Base-by-base conservation (phyloP, 2,888 invertebrate genomes). In the Euspilapteryx auroguttella region DNA sequence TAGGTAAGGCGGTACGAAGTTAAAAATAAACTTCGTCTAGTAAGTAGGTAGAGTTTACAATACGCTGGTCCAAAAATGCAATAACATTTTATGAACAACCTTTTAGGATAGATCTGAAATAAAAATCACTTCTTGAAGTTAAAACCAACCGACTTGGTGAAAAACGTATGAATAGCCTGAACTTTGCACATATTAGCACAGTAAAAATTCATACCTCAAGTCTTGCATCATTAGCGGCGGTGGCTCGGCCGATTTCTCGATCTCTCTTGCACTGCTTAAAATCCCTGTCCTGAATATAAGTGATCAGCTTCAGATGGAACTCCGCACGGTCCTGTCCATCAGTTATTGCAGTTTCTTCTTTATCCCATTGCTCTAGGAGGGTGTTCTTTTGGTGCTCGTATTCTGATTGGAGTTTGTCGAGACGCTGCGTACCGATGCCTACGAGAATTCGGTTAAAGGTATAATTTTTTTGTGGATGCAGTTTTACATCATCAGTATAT, bases 401-500 rank as follows among this genome's bases (percentile, higher is more conserved):
- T 36, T 73, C 75, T 3, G 69, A 43, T 32, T 79, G 75, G 11
- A 84, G 58, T 37, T 76, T 78, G 32, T 75, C 66, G 6, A 85
- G 59, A 25, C 82, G 76, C 34, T 78, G 65, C 3, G 65, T 55
- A 21, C 84, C 81, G 26, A 79, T 77, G 24, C 54, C 85, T 84
- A 35, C n/a, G 37, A 41, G 35, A 34, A 29, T 15, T 10, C 4
- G 10, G 26, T 14, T 2, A 12, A 9, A 14, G 12, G 27, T 17
- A 6, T 20, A 9, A 11, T 13, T 2, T 28, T 12, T 15, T 30
- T 14, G 15, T 15, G 10, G 29, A 25, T 30, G 5, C 13, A 15
- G 10, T 13, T n/a, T n/a, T n/a, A n/a, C n/a, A n/a, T n/a, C n/a
- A n/a, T n/a, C n/a, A n/a, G n/a, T n/a, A n/a, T n/a, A n/a, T n/a